Conservation (phyloP, 2,888 invertebrate genomes). For the Cheilosia variabilis region DNA sequence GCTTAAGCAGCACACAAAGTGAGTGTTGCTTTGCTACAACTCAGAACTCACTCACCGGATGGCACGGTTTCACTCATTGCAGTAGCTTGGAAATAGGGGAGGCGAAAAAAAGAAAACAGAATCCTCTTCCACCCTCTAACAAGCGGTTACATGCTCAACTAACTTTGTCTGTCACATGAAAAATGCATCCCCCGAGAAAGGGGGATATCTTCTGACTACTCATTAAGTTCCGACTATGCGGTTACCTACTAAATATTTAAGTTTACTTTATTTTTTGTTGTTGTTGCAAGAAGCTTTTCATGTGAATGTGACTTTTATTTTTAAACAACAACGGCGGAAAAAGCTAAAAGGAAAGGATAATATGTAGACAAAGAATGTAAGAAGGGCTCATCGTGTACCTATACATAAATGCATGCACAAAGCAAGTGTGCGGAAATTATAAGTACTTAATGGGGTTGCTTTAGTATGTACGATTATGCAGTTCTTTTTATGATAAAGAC, state of each 20-base stretch:
- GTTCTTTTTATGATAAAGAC: no score
- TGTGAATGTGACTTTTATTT: constrained; percentile 27
- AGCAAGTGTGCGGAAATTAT: constrained; percentile 14
- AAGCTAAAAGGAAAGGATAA: constrained; percentile 57
- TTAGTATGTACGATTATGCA: not conserved
- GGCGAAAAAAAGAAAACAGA: constrained; percentile 7
- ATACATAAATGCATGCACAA: constrained; percentile 30
- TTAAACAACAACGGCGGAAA: constrained; percentile 27
- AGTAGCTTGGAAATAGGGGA: not conserved
- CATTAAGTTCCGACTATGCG: constrained; percentile 66
- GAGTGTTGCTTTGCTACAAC: constrained; percentile 52
- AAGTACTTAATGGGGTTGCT: constrained; percentile 32
- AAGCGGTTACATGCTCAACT: constrained; percentile 54
- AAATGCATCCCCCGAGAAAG: not conserved
- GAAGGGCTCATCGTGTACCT: constrained; percentile 28
- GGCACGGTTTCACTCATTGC: constrained; percentile 8
- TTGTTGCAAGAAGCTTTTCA: not conserved
- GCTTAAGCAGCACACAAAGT: constrained; percentile 41
- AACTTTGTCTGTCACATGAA: constrained; percentile 34
- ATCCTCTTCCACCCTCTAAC: constrained; percentile 42
- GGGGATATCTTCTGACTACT: constrained; percentile 38
- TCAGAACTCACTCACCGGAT: constrained; percentile 41
- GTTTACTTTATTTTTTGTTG: constrained; percentile 26
- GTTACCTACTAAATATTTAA: constrained; percentile 49
- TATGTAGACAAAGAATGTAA: constrained; percentile 35